phyloP scores from a whole-genome alignment of 2,888 invertebrate species.

The Sinodicranocentrus sp. region DNA sequence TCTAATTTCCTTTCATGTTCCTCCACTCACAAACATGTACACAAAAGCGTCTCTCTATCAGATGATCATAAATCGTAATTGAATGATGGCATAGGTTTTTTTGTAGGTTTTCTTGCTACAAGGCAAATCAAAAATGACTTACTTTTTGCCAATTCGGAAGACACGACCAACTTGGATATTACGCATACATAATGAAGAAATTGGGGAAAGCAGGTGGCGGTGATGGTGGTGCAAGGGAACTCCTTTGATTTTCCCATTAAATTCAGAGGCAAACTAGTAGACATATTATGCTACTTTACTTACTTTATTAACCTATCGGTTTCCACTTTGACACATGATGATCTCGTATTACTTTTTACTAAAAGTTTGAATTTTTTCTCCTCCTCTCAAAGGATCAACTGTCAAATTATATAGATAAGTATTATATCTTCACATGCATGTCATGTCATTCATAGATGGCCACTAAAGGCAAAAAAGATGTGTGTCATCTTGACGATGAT shows the following conservation, averaged over 20 bases:
- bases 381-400: conserved; percentile 23
- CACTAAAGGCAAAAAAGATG: conserved; percentile 42
- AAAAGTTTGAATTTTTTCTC: too few species aligned
- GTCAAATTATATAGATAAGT: conserved; percentile 41
- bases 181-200: too few species aligned
- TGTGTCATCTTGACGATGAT: conserved; percentile 57
- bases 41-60: too few species aligned
- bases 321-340: conserved; percentile 26
- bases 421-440: conserved; percentile 5
- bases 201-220: too few species aligned
- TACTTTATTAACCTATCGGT: conserved; percentile 11
- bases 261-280: too few species aligned
- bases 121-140: conserved; percentile 24
- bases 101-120: conserved; percentile 5
- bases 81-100: too few species aligned
- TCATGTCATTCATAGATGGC: not conserved
- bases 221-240: too few species aligned
- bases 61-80: too few species aligned
- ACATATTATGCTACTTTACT: not conserved
- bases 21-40: not conserved
- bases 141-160: conserved; percentile 23
- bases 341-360: conserved; percentile 3
- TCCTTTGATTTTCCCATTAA: too few species aligned
- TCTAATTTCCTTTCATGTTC: conserved; percentile 18
- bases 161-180: not conserved